phyloP scores from a whole-genome alignment of 2,888 invertebrate genomes.

The Panorpa germanica region DNA sequence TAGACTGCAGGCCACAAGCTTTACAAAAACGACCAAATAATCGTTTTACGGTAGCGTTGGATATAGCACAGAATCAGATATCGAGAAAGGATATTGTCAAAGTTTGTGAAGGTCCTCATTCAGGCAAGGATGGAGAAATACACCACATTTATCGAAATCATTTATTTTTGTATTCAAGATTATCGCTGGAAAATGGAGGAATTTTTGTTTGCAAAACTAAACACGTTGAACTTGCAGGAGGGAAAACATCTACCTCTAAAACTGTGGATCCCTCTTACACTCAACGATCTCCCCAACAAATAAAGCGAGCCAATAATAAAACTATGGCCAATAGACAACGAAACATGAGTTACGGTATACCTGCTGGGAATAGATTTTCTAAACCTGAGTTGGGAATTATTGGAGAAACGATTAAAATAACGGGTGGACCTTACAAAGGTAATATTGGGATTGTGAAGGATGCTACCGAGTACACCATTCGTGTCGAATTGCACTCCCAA shows the following conservation, averaged over 20 bases:
- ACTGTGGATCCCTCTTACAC: too few species aligned
- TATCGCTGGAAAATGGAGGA: conserved; percentile 95
- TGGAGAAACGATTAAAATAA: conserved; percentile 93
- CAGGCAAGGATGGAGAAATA: conserved; percentile 88
- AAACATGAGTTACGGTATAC: too few species aligned
- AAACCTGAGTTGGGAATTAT: conserved; percentile 86
- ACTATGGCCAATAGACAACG: too few species aligned
- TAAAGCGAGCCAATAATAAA: too few species aligned
- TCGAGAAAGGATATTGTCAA: conserved; percentile 91
- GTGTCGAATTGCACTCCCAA: conserved; percentile 90
- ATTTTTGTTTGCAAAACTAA: conserved; percentile 95
- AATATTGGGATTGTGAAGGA: conserved; percentile 97
- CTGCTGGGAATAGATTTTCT: too few species aligned
- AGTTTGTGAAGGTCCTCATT: conserved; percentile 93
- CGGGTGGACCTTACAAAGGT: conserved; percentile 94
- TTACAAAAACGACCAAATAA: conserved; percentile 82
- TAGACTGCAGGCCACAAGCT: conserved; percentile 84
- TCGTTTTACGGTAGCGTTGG: conserved; percentile 78
- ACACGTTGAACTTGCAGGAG: conserved; percentile 83
- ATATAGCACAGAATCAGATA: conserved; percentile 86
- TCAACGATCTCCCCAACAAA: too few species aligned
- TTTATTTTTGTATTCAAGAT: conserved; percentile 86
- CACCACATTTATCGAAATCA: conserved; percentile 91
- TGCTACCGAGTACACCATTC: conserved; percentile 84
- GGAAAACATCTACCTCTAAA: conserved; percentile 32